A percentile compares a stretch with the other conserved stretches of the same genome.
Evolutionary conservation across 2,888 invertebrate species (phyloP).

Genomic region (Lasioglossum zephyrum): DNA sequence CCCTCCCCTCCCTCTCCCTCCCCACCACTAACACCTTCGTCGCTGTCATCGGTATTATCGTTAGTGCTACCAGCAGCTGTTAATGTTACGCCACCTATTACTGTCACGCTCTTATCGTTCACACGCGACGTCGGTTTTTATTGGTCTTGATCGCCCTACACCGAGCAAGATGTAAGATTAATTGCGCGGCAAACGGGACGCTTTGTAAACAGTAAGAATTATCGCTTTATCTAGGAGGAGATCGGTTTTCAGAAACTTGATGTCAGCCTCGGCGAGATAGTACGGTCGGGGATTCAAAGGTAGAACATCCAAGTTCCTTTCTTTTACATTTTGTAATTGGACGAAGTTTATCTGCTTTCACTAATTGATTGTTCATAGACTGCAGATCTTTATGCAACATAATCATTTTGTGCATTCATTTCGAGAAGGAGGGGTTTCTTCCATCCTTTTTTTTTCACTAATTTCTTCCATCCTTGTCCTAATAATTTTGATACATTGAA

Average conservation of each 20-base stretch:
- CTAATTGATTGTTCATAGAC: too few relatives aligned
- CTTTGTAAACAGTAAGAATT: background rate
- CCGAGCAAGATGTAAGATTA: background rate
- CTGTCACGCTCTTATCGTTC: slow-evolving; percentile 44
- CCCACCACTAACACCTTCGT: slow-evolving; percentile 40
- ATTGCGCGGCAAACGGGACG: background rate
- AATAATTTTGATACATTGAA: too few relatives aligned
- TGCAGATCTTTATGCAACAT: too few relatives aligned
- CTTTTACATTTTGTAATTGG: too few relatives aligned
- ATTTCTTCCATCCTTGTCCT: too few relatives aligned
- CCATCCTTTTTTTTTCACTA: too few relatives aligned
- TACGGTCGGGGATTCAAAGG: background rate
- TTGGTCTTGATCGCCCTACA: slow-evolving; percentile 1
- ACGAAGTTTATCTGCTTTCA: too few relatives aligned
- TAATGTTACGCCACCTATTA: slow-evolving; percentile 58
- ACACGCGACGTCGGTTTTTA: slow-evolving; percentile 2
- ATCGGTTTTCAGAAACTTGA: background rate
- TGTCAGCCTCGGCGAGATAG: background rate
- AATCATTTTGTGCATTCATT: too few relatives aligned
- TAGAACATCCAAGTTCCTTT: background rate
- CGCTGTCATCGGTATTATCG: slow-evolving; percentile 59
- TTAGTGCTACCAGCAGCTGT: slow-evolving; percentile 56
- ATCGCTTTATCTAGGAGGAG: background rate
- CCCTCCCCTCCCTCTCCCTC: slow-evolving; percentile 7
- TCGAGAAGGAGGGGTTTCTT: too few relatives aligned